Base-by-base conservation (phyloP, 1,140 invertebrate species). In the Meteorus sp. region DNA sequence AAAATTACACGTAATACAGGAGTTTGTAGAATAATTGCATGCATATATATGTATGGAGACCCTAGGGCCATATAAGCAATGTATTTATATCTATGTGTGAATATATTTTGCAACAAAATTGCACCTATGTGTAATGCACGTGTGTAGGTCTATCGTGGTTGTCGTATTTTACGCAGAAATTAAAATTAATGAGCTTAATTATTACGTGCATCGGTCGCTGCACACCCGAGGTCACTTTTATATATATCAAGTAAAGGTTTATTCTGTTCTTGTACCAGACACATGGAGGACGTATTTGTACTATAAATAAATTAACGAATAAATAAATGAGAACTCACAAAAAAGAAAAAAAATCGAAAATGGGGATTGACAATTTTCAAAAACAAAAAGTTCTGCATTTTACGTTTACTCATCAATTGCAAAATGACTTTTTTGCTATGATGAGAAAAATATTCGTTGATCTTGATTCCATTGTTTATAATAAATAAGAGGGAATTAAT, bases 111-210 rank as follows among this genome's bases (percentile, higher is more conserved):
- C 33, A 2, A 45, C 22, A 59, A n/a, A 37, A 13, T 4, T 19
- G 15, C 17, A 52, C 33, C n/a, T 31, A 19, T 23, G 3, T 23
- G 5, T n/a, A 35, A 25, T 23, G 11, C 13, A 33, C 31, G 22
- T 47, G 6, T 45, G 37, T 45, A 43, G 33, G 31, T 20, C 39
- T 7, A 39, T 25, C 29, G 20, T 50, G 23, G 43, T 27, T 29
- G 35, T n/a, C 27, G 29, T 59, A 59, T 63, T 63, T 59, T 39
- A 59, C 45, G 31, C 25, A 56, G 52, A 63, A 63, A 63, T 60
- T 59, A 60, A 63, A 60, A 60, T 60, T 63, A 63, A 60, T 63
- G 61, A 63, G 51, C 17, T 63, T 63, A 63, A 63, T 63, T 63
- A 63, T 60, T 51, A 63, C 57, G 47, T 59, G 56, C 61, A 63